Base-by-base conservation (phyloP, 2,888 invertebrate genomes). In the Eucera pruinosa region DNA sequence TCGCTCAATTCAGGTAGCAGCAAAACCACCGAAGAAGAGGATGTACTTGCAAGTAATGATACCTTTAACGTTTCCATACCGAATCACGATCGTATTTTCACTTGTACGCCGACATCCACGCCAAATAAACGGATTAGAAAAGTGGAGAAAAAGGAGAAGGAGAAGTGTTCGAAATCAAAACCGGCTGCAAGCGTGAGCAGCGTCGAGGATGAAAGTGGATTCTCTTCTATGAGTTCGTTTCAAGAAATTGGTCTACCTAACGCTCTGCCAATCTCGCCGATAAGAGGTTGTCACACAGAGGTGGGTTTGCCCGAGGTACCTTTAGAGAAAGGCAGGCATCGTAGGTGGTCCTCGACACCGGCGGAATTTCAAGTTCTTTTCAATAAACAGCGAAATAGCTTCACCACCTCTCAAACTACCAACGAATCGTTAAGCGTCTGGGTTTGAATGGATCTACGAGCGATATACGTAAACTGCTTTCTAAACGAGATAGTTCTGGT, bases 221-320 rank as follows among this genome's bases (percentile, higher is more conserved):
- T 97, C 92, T 96, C 96, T 15, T 97, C 97, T 9, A 96, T 97
- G 94, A 96, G 95, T 91, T 97, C 97, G 7, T 97, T 96, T 90
- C 96, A 97, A 92, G 97, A 97, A 89, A 95, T 96, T 55, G 96
- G 96, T 13, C 93, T 96, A 87, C 96, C 96, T 0, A 58, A 68
- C 2, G 36, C 57, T 7, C 18, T 70, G 18, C 64, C 80, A 11
- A 75, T 82, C 15, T 88, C 86, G 3, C 88, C 90, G 0, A 81
- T 90, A 5, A 92, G 90, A 65, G 90, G 89, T 18, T 91, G 88
- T 74, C 92, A 92, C 73, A 88, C 90, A 11, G 92, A 91, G 65
- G 84, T 92, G 11, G 92, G 92, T 1, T 66, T 92, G n/a, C 92
- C 92, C 0, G 89, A 90, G 62, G 87, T 91, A 39, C 89, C 91